Conservation (phyloP, 2,113 vertebrate species). For the Dascyllus trimaculatus region DNA sequence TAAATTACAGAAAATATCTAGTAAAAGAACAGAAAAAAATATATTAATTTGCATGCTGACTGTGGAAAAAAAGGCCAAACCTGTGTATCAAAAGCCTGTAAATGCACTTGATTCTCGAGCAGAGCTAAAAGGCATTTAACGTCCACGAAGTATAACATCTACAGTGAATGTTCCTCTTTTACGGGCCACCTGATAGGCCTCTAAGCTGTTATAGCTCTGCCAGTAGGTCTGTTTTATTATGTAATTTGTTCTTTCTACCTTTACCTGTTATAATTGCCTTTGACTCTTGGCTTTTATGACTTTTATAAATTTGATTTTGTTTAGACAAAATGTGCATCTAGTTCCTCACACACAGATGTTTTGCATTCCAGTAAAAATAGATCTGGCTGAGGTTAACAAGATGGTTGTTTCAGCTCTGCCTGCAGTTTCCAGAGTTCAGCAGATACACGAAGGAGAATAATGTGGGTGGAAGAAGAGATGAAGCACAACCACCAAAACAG, state of each 20-base stretch:
- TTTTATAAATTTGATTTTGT: neutral
- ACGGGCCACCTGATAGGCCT: neutral
- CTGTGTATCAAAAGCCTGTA: too few species aligned
- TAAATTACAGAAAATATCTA: too few species aligned
- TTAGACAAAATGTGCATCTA: neutral
- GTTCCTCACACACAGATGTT: neutral
- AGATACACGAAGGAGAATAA: slow-evolving; percentile 40
- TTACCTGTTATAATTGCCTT: neutral
- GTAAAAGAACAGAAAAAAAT: too few species aligned
- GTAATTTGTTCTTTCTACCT: neutral
- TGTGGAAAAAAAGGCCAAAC: too few species aligned
- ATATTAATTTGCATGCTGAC: too few species aligned
- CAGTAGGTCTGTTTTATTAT: neutral
- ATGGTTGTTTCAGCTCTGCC: slow-evolving; percentile 24
- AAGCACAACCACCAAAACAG: slow-evolving; percentile 24
- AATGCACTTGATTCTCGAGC: too few species aligned
- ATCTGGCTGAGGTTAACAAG: slow-evolving; percentile 43
- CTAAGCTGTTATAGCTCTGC: neutral
- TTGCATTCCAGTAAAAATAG: slow-evolving; percentile 14
- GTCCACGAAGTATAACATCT: too few species aligned
- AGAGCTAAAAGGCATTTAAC: too few species aligned
- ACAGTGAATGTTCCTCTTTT: neutral
- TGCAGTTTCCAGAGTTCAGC: slow-evolving; percentile 10
- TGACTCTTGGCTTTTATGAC: neutral
- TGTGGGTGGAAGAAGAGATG: slow-evolving; percentile 52